These are phyloP conservation scores for Acanthopagrus latus DNA, from an alignment of 2,797 vertebrate genomes.

Conservation along the genomic window DNA sequence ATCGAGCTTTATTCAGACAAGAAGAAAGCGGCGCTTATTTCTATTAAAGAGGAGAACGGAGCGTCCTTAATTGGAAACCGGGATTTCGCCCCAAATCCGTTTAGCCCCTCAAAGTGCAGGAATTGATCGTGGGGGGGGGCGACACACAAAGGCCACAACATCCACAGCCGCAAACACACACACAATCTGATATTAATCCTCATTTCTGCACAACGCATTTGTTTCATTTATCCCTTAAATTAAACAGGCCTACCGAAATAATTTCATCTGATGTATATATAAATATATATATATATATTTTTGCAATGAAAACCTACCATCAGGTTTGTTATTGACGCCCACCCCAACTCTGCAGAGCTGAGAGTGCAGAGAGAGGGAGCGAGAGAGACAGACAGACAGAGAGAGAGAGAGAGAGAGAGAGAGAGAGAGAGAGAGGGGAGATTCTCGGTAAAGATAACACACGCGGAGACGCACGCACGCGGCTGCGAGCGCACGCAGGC, in stretches of 20 bases:
- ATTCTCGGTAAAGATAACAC: constrained; percentile 89
- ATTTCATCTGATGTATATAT: constrained; percentile 60
- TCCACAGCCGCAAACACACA: constrained; percentile 10
- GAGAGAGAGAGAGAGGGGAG: constrained; percentile 76
- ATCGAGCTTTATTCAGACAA: constrained; percentile 25
- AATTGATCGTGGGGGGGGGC: constrained; percentile 38
- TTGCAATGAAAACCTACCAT: constrained; percentile 85
- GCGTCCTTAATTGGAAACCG: constrained; percentile 39
- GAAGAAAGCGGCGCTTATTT: background rate
- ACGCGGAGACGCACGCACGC: constrained; percentile 76
- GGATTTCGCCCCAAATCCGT: constrained; percentile 50
- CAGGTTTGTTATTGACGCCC: constrained; percentile 88
- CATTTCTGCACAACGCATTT: constrained; percentile 43
- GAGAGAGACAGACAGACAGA: no score
- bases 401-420: constrained; percentile 51
- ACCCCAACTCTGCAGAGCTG: constrained; percentile 87
- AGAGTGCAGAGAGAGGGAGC: constrained; percentile 75
- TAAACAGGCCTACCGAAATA: constrained; percentile 68
- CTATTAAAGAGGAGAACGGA: constrained; percentile 4
- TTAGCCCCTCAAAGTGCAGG: constrained; percentile 43
- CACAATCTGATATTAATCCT: constrained; percentile 33
- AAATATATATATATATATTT: constrained; percentile 15
- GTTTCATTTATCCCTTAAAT: constrained; percentile 57
- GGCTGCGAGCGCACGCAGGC: constrained; percentile 63
- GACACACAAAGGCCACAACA: constrained; percentile 56